Evolutionary conservation across 2,797 vertebrate species (phyloP).

Genomic region (Odontamblyopus lacepedii): DNA sequence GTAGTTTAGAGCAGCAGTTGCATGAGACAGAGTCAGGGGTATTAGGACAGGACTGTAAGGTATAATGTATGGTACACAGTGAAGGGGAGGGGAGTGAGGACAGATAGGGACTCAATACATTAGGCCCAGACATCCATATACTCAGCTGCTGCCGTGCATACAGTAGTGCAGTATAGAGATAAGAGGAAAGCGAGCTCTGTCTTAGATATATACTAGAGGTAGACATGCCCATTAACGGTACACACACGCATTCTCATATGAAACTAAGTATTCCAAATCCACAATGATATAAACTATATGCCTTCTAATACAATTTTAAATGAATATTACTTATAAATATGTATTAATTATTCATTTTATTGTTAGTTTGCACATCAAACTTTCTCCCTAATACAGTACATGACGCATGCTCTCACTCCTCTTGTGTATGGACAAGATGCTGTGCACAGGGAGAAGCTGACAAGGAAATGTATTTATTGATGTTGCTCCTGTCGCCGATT

Average conservation of each 20-base stretch:
- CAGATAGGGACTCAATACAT: constrained; percentile 21
- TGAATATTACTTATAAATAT: too few species aligned
- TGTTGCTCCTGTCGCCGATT: too few species aligned
- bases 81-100: constrained; percentile 20
- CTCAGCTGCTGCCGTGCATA: constrained; percentile 10
- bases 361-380: too few species aligned
- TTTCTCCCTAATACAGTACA: too few species aligned
- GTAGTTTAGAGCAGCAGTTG: constrained; percentile 59
- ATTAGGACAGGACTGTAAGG: constrained; percentile 43
- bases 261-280: background rate
- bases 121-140: constrained; percentile 13
- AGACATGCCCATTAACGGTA: background rate
- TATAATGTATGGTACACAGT: constrained; percentile 58
- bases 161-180: background rate
- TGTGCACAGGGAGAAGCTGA: too few species aligned
- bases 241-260: background rate
- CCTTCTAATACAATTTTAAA: too few species aligned
- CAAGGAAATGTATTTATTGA: too few species aligned
- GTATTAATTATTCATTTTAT: too few species aligned
- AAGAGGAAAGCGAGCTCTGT: constrained; percentile 9
- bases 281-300: too few species aligned
- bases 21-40: constrained; percentile 50
- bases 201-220: background rate
- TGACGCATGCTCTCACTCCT: too few species aligned
- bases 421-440: too few species aligned